Conservation (phyloP, 2,113 vertebrate species). For the Pyxicephalus adspersus region DNA sequence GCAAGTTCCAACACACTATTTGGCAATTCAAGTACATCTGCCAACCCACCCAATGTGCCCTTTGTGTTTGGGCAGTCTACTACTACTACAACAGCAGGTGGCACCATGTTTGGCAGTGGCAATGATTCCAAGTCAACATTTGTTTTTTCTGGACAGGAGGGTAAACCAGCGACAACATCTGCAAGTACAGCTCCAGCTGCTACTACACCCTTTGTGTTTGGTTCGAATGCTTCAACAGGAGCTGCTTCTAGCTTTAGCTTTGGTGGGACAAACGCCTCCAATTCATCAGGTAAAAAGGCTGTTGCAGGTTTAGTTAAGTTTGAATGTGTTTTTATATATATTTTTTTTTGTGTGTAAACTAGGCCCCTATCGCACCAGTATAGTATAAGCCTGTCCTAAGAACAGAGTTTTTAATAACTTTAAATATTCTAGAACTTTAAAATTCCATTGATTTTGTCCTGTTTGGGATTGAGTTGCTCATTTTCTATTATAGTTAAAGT, state of each 20-base stretch:
- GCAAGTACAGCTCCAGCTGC: constrained; percentile 57
- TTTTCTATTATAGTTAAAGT: too few relatives aligned
- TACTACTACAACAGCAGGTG: constrained; percentile 74
- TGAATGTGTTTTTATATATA: too few relatives aligned
- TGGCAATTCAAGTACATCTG: constrained; percentile 69
- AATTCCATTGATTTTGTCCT: too few relatives aligned
- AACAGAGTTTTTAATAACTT: too few relatives aligned
- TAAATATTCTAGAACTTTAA: too few relatives aligned
- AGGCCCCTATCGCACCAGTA: too few relatives aligned
- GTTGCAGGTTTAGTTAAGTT: too few relatives aligned
- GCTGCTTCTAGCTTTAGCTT: constrained; percentile 79
- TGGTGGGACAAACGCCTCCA: constrained; percentile 75
- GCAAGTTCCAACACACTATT: constrained; percentile 34
- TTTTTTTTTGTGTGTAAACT: too few relatives aligned
- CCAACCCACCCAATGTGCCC: constrained; percentile 62
- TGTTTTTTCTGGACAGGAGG: constrained; percentile 83
- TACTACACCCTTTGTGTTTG: constrained; percentile 81
- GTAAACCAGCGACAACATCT: constrained; percentile 70
- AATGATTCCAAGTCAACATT: constrained; percentile 75
- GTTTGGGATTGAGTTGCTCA: too few relatives aligned
- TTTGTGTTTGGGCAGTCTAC: constrained; percentile 87
- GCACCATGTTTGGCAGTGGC: constrained; percentile 71
- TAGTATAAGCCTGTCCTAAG: too few relatives aligned
- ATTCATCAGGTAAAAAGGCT: constrained; percentile 76
- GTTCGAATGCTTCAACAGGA: constrained; percentile 67